A percentile compares a stretch with the other conserved stretches of the same genome.
phyloP scores from a whole-genome alignment of 2,888 invertebrate species.

The Therioaphis trifolii region DNA sequence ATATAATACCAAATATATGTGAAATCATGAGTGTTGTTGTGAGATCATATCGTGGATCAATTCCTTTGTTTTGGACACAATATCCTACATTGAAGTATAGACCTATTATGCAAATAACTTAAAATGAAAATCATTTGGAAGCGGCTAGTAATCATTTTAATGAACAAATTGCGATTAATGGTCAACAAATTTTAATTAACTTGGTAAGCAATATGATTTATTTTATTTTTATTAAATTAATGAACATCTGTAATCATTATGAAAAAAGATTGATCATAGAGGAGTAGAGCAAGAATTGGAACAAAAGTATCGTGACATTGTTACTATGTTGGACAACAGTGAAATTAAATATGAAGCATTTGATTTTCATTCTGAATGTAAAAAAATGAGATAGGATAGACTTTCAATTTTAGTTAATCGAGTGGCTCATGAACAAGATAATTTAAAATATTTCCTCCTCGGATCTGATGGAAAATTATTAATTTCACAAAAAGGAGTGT shows the following conservation, averaged over 20 bases:
- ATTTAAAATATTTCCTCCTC: constrained; percentile 88
- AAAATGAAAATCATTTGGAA: constrained; percentile 79
- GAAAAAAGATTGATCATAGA: constrained; percentile 76
- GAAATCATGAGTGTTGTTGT: no score
- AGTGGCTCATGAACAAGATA: constrained; percentile 84
- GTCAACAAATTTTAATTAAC: constrained; percentile 89
- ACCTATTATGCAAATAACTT: constrained; percentile 77
- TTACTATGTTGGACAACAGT: constrained; percentile 71
- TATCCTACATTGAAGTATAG: constrained; percentile 92
- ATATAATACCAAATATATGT: no score
- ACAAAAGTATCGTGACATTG: constrained; percentile 77
- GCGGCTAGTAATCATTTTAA: constrained; percentile 88
- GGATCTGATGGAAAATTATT: constrained; percentile 80
- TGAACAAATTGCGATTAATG: constrained; percentile 78
- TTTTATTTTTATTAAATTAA: constrained; percentile 15
- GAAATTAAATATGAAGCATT: constrained; percentile 86
- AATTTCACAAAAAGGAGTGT: constrained; percentile 86
- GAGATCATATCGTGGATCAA: constrained; percentile 95
- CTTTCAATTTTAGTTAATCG: constrained; percentile 89
- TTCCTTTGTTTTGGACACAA: constrained; percentile 94
- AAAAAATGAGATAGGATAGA: constrained; percentile 94
- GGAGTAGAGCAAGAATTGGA: constrained; percentile 82
- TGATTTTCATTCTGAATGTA: constrained; percentile 98
- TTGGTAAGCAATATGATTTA: constrained; percentile 73
- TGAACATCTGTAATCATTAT: constrained; percentile 36